Conservation (phyloP, 2,113 vertebrate genomes). For the Ceyx margarethae region DNA sequence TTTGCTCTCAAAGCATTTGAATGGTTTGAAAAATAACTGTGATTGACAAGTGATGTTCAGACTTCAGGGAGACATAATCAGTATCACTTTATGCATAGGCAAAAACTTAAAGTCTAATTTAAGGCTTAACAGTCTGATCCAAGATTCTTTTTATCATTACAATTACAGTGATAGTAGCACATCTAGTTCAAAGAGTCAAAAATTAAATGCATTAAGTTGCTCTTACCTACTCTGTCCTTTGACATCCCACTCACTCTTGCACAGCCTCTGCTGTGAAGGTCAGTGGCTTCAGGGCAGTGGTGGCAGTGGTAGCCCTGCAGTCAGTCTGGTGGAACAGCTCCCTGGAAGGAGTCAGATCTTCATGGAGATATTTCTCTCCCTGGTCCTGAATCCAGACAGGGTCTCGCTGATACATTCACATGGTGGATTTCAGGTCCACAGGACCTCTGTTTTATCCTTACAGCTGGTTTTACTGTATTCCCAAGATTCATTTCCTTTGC, state of each 20-base stretch:
- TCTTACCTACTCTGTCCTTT: neutral
- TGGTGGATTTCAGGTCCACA: neutral
- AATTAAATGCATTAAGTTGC: neutral
- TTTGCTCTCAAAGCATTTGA: neutral
- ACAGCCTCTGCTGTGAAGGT: neutral
- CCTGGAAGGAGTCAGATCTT: neutral
- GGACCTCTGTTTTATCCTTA: neutral
- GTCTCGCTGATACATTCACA: neutral
- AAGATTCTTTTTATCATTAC: neutral
- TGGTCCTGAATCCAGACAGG: neutral
- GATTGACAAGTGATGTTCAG: neutral
- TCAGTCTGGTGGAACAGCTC: neutral
- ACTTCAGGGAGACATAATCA: neutral
- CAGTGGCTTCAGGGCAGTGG: neutral
- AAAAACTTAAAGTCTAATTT: neutral
- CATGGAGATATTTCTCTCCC: neutral
- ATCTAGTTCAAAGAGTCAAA: neutral
- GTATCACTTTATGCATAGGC: neutral
- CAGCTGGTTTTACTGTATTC: accelerated
- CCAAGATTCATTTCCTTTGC: neutral
- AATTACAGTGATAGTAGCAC: neutral
- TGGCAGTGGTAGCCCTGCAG: neutral
- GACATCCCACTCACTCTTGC: neutral
- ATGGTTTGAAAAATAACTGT: neutral
- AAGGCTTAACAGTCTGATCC: neutral